Evolutionary conservation across 2,113 vertebrate genomes (phyloP), one percentile per base, ranked within the genome.

Genomic region (Oncorhynchus masou): DNA sequence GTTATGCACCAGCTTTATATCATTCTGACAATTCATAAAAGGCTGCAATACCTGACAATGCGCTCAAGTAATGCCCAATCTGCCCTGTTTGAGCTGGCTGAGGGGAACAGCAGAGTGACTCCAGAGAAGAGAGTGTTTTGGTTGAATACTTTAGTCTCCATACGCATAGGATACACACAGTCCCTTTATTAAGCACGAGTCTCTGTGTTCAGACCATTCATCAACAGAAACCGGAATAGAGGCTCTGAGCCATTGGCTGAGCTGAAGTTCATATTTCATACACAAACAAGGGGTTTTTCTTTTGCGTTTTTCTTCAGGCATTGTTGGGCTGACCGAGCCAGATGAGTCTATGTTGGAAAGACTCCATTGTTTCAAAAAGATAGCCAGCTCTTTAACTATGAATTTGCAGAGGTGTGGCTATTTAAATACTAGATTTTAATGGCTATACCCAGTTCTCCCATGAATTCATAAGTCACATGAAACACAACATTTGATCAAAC

Each of bases 141-240:
- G 16, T n/a, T 15, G 64, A 25, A 25, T 24, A 15, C 12, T 6
- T 5, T 2, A 19, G 65, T n/a, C 39, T 45, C 39, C 20, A 12
- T n/a, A 24, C 2, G 68, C 74, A 20, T 27, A 69, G 5, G 34
- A 45, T 20, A 69, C 75, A 13, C 8, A 54, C 22, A 71, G 68
- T n/a, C 34, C 29, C 31, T 70, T 75, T 74, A 81, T 79, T 73
- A 78, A 54, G 2, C 34, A 51, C 22, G 20, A 34, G 64, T 57
- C 45, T 71, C 15, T 59, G 16, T 51, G 59, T 77, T 60, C 45
- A 9, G 77, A 51, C 19, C 74, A 77, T 78, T 67, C 25, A 74
- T 70, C 54, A 72, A 59, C 78, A 77, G 34, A 20, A 49, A 3
- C 3, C 22, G 3, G 34, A 3, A 57, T 67, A 54, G 24, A 29